Percentiles rank a stretch among this genome's conserved stretches.
Evolutionary conservation across 2,113 vertebrate species (phyloP).

Genomic region (Hoplias malabaricus): DNA sequence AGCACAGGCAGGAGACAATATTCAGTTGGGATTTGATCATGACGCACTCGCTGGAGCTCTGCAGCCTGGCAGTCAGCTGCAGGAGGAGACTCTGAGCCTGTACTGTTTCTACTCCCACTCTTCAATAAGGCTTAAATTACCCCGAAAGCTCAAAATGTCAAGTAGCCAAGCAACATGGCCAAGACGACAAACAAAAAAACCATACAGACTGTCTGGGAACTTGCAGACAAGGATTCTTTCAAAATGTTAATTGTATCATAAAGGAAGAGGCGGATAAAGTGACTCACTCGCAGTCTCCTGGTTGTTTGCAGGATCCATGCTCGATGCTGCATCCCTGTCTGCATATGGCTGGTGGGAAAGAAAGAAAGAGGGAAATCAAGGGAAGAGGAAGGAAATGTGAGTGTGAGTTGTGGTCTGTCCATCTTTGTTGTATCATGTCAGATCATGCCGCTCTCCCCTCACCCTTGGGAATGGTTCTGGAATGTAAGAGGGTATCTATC

Average conservation of each 20-base stretch:
- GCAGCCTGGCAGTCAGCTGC: conserved; percentile 67
- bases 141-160: conserved; percentile 37
- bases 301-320: conserved; percentile 91
- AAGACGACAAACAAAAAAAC: conserved; percentile 22
- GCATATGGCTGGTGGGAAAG: conserved; percentile 83
- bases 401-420: background rate
- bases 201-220: background rate
- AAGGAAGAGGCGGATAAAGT: conserved; percentile 41
- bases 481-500: conserved; percentile 53
- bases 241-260: conserved; percentile 2
- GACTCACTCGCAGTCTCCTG: conserved; percentile 94
- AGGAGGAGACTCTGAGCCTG: conserved; percentile 75
- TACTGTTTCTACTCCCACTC: conserved; percentile 77
- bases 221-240: background rate
- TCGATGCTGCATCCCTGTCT: conserved; percentile 94
- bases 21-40: conserved; percentile 77
- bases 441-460: conserved; percentile 29
- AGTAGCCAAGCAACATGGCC: conserved; percentile 1
- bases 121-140: conserved; percentile 21
- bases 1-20: conserved; percentile 60
- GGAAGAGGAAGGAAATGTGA: conserved; percentile 44
- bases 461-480: conserved; percentile 59
- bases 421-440: background rate
- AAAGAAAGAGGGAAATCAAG: conserved; percentile 28
- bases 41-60: conserved; percentile 79